phyloP scores from a whole-genome alignment of 2,113 vertebrate genomes.

The Oreochromis aureus region DNA sequence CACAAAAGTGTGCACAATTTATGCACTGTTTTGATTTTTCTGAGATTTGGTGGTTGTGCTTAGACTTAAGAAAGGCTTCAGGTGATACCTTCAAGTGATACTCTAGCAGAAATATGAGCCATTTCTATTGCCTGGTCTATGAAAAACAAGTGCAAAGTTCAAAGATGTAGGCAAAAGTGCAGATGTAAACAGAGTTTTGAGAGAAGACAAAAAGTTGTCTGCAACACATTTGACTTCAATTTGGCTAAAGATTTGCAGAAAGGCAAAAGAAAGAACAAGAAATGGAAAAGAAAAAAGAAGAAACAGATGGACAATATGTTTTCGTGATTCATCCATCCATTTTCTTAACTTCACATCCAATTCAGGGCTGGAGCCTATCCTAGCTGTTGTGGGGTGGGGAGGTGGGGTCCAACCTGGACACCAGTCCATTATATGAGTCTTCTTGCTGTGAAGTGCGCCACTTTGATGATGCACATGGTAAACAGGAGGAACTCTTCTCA shows the following conservation, averaged over 20 bases:
- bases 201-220: background rate
- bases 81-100: background rate
- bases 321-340: background rate
- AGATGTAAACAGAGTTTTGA: background rate
- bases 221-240: background rate
- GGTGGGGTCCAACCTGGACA: background rate
- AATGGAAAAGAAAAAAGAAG: background rate
- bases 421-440: background rate
- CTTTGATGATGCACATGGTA: slow-evolving; percentile 1
- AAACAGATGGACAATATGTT: background rate
- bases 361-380: background rate
- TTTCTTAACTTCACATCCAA: background rate
- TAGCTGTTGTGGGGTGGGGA: background rate
- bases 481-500: slow-evolving; percentile 20
- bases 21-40: background rate
- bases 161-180: background rate
- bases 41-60: background rate
- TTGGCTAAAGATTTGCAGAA: background rate
- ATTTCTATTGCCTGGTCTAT: background rate
- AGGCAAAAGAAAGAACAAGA: background rate
- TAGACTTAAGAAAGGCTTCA: background rate
- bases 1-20: background rate
- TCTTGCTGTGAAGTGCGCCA: background rate
- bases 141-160: background rate
- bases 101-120: background rate